Percentiles rank a stretch among this genome's conserved stretches.
Evolutionary conservation across 2,797 vertebrate genomes (phyloP).

Genomic region (Sardinella longiceps): DNA sequence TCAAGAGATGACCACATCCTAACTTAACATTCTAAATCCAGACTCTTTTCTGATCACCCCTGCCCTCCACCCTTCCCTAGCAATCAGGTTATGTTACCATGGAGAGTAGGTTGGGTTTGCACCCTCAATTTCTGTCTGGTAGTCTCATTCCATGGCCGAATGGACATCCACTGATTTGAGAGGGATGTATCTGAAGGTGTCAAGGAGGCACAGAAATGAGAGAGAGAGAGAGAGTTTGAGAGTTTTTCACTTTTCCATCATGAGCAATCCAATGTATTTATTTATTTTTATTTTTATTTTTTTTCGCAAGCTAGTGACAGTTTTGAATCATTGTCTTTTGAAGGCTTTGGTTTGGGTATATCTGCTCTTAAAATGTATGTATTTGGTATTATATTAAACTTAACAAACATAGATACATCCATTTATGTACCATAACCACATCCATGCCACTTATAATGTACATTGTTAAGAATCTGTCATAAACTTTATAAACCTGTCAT

Average conservation of each 20-base stretch:
- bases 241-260: background rate
- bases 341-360: no score
- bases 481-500: no score
- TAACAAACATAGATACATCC: no score
- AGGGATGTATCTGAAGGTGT: background rate
- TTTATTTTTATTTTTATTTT: no score
- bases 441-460: no score
- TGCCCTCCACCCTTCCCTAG: background rate
- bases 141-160: constrained; percentile 24
- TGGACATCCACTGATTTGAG: constrained; percentile 25
- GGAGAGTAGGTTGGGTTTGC: background rate
- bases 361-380: no score
- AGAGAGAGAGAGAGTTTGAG: background rate
- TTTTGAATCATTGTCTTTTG: no score
- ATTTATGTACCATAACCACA: no score
- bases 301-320: no score
- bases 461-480: no score
- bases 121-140: constrained; percentile 9
- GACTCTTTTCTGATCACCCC: background rate
- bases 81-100: background rate
- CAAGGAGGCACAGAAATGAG: background rate
- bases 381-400: no score
- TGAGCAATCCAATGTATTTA: no score
- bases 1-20: background rate
- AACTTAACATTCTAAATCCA: background rate